These are phyloP conservation scores for Harpalus rubripes DNA, from an alignment of 2,888 invertebrate genomes.

Conservation along the genomic window DNA sequence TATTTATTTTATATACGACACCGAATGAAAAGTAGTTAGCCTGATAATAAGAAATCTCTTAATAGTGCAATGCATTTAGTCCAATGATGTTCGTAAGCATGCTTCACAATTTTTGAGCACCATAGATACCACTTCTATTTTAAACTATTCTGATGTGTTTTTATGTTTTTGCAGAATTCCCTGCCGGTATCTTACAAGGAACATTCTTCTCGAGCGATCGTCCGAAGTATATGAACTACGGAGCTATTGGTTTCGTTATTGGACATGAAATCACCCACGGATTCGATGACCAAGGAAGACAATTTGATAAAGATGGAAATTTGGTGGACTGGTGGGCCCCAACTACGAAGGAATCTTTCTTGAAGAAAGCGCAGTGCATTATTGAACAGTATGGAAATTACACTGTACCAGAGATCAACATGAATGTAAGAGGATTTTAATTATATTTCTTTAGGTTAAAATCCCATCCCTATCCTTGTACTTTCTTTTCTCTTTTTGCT, in stretches of 20 bases:
- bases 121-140: not conserved
- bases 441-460: not conserved
- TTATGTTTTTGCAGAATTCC: slow-evolving; percentile 85
- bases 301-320: slow-evolving; percentile 95
- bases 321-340: slow-evolving; percentile 96
- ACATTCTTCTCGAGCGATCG: slow-evolving; percentile 93
- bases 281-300: slow-evolving; percentile 93
- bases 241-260: slow-evolving; percentile 94
- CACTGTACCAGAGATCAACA: slow-evolving; percentile 86
- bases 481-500: too few species aligned
- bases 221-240: slow-evolving; percentile 95
- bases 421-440: slow-evolving; percentile 81
- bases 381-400: slow-evolving; percentile 96
- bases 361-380: slow-evolving; percentile 92
- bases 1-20: too few species aligned
- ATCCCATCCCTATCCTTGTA: too few species aligned
- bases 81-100: too few species aligned
- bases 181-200: slow-evolving; percentile 95
- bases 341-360: slow-evolving; percentile 89
- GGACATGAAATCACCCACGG: slow-evolving; percentile 96
- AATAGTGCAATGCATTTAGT: too few species aligned
- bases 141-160: not conserved
- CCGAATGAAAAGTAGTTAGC: too few species aligned
- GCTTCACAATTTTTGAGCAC: too few species aligned
- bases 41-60: too few species aligned